Evolutionary conservation across 2,797 vertebrate genomes (phyloP).

Genomic region (Platalea minor): DNA sequence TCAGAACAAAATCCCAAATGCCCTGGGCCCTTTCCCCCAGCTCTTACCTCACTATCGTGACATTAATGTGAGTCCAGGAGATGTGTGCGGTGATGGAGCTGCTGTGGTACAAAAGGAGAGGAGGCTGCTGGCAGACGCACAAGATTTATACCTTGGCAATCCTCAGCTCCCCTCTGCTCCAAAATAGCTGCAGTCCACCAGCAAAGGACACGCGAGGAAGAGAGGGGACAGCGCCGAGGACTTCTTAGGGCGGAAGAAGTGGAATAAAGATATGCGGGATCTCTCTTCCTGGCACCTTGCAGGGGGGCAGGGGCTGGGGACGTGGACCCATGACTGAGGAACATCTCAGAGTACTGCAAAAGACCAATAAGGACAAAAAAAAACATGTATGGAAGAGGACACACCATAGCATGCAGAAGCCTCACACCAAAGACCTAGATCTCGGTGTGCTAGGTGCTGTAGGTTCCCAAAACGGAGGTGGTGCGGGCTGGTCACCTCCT

Average conservation of each 20-base stretch:
- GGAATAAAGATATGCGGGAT: not conserved
- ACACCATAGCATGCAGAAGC: not conserved
- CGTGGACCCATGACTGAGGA: not conserved
- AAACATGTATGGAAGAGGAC: accelerated
- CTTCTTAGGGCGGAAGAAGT: not conserved
- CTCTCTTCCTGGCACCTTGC: not conserved
- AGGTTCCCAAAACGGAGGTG: not conserved
- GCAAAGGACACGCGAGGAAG: accelerated
- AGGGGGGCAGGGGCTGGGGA: not conserved
- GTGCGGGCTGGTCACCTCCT: not conserved
- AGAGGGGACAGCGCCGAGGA: not conserved
- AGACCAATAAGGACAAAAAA: not conserved
- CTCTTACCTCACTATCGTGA: not conserved
- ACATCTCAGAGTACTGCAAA: not conserved
- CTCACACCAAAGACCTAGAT: not conserved
- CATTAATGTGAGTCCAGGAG: not conserved
- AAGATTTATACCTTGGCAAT: accelerated
- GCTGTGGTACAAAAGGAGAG: not conserved
- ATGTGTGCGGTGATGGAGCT: not conserved
- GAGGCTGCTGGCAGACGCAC: not conserved
- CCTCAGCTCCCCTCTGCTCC: not conserved
- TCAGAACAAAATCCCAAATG: not conserved
- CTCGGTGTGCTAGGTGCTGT: not conserved
- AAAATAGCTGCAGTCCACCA: not conserved
- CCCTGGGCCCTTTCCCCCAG: not conserved